Percentiles rank a stretch among this genome's conserved stretches.
These are phyloP conservation scores for Erythrolamprus reginae DNA, from an alignment of 2,113 vertebrate genomes.

Conservation along the genomic window DNA sequence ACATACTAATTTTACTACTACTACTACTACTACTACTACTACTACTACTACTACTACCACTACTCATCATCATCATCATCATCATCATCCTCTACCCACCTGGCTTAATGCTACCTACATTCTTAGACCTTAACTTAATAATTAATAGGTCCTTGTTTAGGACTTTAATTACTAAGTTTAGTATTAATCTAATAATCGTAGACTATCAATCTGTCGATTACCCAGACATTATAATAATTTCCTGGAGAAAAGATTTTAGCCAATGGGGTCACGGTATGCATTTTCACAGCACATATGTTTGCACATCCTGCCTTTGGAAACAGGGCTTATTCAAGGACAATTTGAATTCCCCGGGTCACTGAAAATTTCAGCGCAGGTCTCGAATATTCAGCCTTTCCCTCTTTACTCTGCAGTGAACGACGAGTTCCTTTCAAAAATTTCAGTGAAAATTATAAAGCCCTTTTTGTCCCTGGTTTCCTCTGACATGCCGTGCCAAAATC, in stretches of 20 bases:
- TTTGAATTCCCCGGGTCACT: background rate
- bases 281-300: background rate
- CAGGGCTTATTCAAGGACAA: background rate
- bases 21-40: too few relatives aligned
- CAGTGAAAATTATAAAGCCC: slow-evolving; percentile 2
- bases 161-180: background rate
- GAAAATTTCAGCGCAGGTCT: background rate
- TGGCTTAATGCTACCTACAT: background rate
- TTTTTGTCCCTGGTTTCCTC: background rate
- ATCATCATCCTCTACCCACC: background rate
- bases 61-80: too few relatives aligned
- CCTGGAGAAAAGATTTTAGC: background rate
- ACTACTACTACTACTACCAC: too few relatives aligned
- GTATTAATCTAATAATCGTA: background rate
- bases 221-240: background rate
- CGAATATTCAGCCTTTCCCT: background rate
- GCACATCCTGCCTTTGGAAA: background rate
- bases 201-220: background rate
- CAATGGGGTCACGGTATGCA: background rate
- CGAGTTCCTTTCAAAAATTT: background rate
- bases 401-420: background rate
- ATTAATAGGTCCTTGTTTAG: background rate
- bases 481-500: background rate
- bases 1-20: background rate
- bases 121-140: background rate